phyloP scores from a whole-genome alignment of 2,113 vertebrate genomes.

The Scatophagus argus region DNA sequence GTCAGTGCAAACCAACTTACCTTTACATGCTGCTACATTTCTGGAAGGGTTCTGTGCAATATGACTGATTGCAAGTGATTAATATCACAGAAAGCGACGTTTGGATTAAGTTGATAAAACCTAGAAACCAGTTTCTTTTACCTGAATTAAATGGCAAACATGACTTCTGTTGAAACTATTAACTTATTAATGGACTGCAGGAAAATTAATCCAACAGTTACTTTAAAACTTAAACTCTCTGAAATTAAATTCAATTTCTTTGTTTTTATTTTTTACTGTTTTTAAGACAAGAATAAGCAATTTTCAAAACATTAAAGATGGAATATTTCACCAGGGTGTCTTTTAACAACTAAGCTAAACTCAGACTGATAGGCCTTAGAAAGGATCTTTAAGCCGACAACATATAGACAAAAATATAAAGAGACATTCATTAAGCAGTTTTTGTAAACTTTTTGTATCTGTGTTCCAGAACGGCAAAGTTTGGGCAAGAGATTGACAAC shows the following conservation, averaged over 20 bases:
- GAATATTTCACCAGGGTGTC: background rate
- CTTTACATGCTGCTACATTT: background rate
- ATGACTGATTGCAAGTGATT: background rate
- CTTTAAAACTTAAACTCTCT: no score
- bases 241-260: no score
- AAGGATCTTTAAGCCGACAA: background rate
- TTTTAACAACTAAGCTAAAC: background rate
- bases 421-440: conserved; percentile 2
- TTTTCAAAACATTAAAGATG: background rate
- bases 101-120: background rate
- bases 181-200: background rate
- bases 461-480: conserved; percentile 25
- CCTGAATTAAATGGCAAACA: background rate
- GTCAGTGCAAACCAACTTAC: conserved; percentile 26
- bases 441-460: conserved; percentile 24
- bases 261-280: background rate
- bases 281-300: background rate
- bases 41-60: background rate
- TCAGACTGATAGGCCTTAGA: conserved; percentile 7
- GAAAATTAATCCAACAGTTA: background rate
- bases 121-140: background rate
- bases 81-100: conserved; percentile 7
- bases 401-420: conserved; percentile 1
- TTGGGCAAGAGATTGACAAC: conserved; percentile 24
- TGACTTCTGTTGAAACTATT: background rate